phyloP scores from a whole-genome alignment of 2,113 vertebrate genomes.

The Ptyas mucosa region DNA sequence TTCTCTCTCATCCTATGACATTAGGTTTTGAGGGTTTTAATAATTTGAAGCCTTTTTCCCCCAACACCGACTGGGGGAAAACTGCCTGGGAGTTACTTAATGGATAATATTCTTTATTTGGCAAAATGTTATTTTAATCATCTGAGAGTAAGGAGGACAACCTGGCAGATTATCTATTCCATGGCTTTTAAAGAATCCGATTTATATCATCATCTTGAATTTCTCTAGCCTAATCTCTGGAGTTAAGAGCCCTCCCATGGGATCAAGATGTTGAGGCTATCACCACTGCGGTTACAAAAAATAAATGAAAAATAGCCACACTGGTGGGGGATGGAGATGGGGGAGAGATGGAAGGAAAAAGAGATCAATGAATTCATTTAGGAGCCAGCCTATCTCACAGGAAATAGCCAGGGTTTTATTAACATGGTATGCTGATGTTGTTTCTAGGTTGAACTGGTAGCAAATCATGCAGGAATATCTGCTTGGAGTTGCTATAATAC shows the following conservation, averaged over 20 bases:
- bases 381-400: no score
- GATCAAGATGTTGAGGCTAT: neutral
- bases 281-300: neutral
- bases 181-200: conserved; percentile 1
- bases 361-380: neutral
- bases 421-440: neutral
- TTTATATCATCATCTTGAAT: neutral
- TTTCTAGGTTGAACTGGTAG: neutral
- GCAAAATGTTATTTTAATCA: neutral
- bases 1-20: neutral
- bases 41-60: neutral
- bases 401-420: neutral
- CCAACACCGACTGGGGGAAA: neutral
- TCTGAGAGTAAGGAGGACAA: neutral
- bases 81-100: neutral
- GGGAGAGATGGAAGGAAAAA: neutral
- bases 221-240: neutral
- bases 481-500: neutral
- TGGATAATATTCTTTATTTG: neutral
- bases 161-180: neutral
- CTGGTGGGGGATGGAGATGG: neutral
- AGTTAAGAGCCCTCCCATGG: neutral
- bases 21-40: neutral
- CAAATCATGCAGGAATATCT: neutral
- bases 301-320: neutral